Percentiles rank a stretch among this genome's conserved stretches.
Conservation (phyloP, 2,797 vertebrate genomes). For the Xenops minutus region DNA sequence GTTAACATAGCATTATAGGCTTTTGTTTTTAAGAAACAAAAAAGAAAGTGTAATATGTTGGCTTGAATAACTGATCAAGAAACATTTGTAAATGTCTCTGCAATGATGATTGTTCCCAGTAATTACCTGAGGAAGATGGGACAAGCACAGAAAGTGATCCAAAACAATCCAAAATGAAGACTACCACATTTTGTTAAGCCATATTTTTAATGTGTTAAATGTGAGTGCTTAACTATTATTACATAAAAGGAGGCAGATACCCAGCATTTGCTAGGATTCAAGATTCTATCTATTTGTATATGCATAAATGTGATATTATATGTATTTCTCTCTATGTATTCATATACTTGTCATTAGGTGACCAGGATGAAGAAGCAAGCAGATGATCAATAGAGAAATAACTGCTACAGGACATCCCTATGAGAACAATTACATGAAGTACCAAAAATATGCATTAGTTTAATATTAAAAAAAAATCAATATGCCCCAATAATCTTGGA, state of each 20-base stretch:
- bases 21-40: neutral
- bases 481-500: neutral
- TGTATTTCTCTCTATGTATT: neutral
- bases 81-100: neutral
- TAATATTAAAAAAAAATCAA: neutral
- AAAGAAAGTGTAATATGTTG: neutral
- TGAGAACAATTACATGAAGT: neutral
- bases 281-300: neutral
- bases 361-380: neutral
- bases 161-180: neutral
- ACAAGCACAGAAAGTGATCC: neutral
- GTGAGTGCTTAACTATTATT: neutral
- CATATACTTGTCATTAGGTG: neutral
- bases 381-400: neutral
- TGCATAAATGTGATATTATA: neutral
- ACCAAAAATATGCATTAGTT: accelerated
- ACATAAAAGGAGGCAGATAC: neutral
- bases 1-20: neutral
- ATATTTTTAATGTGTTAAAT: neutral
- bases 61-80: neutral
- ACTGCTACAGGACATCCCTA: neutral
- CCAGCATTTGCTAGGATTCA: neutral
- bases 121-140: neutral
- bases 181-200: neutral
- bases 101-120: neutral